Evolutionary conservation across 2,888 invertebrate genomes (phyloP), one percentile per base, ranked within the genome.

Genomic region (Holacanthella duospinosa): DNA sequence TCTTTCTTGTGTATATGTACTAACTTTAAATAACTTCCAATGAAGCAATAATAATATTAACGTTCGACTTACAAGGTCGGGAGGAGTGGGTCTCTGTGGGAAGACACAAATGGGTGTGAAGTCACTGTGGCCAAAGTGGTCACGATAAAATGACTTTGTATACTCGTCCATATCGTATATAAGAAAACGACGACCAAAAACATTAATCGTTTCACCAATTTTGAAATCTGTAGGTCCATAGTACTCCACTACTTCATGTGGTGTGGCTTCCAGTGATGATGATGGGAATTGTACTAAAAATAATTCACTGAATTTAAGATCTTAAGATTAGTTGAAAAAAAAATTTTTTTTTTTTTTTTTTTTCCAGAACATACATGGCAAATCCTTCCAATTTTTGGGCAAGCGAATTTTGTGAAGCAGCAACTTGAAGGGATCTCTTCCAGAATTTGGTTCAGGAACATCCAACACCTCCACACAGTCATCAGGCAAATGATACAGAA

Each of bases 391-490:
- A 74, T 84, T 82, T 77, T 87, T 88, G 1, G 89, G 87, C 27
- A 92, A 79, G 78, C 86, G 88, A 59, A 83, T 87, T 77, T 86
- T 85, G 74, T 84, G 85, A 60, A 93, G 80, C 28, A 90, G 79
- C 68, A 86, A 77, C 1, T 87, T 85, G 75, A 85, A 86, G 0
- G 88, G 88, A 77, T 90, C 89, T 68, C 86, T 82, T 0, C 89
- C 89, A 67, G 85, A 85, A 74, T 85, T 86, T 21, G 82, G 81
- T 63, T 82, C 82, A 73, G 85, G 85, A 16, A 87, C 79, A 78
- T 89, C 89, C 75, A 86, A 84, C 1, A 93, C 80, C 61, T 88
- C 84, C 60, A 93, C 82, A 0, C 86, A 88, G 75, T 92, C 89
- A 75, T 93, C 90, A 60, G 85, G 84, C 26, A 93, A 79, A 76